phyloP scores from a whole-genome alignment of 2,888 invertebrate genomes.

The Erebia ligea region DNA sequence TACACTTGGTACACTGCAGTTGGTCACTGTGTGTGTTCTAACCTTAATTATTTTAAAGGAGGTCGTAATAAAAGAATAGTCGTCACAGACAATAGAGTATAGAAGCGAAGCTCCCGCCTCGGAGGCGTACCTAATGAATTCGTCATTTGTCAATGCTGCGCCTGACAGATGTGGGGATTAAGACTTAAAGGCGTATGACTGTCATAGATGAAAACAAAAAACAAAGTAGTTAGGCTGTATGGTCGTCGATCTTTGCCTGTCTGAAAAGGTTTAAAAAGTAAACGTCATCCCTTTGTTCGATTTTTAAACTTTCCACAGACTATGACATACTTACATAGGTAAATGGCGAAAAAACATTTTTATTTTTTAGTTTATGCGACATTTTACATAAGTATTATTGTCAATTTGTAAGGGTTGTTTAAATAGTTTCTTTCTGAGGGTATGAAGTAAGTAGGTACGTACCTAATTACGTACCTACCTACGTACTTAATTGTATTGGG shows the following conservation, averaged over 20 bases:
- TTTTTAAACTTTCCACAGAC: not conserved
- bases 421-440: not conserved
- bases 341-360: not conserved
- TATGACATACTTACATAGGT: not conserved
- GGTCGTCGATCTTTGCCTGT: not conserved
- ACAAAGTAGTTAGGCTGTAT: conserved; percentile 11
- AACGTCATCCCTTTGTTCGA: not conserved
- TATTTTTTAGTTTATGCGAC: not conserved
- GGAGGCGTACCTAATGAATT: conserved; percentile 56
- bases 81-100: conserved; percentile 50
- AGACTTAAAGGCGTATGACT: conserved; percentile 19
- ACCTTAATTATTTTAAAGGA: conserved; percentile 52
- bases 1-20: not conserved
- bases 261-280: not conserved
- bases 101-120: conserved; percentile 49
- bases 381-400: not conserved
- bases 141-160: conserved; percentile 56
- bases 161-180: conserved; percentile 40
- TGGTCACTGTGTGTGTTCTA: not conserved
- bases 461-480: no score
- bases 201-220: conserved; percentile 20
- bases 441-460: no score
- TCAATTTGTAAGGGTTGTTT: not conserved
- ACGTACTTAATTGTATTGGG: not conserved
- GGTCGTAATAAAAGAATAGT: conserved; percentile 55